Percentiles rank a stretch among this genome's conserved stretches.
Conservation (phyloP, 2,888 invertebrate genomes). For the Pemphredon lugubris region DNA sequence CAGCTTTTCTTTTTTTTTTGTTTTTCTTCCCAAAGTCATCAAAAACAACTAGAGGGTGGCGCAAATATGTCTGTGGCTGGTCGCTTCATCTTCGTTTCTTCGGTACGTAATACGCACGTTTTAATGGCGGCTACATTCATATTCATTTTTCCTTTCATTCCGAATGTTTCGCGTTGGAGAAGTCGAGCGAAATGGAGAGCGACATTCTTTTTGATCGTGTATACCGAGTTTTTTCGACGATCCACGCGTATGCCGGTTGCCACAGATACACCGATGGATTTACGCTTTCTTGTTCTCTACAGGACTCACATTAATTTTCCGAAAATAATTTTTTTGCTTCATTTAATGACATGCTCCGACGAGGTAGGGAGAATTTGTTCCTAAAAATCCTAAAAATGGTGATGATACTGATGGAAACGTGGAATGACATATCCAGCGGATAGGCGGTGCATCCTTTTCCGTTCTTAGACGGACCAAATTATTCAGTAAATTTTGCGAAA, state of each 20-base stretch:
- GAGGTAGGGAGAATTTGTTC: not conserved
- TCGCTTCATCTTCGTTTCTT: conserved; percentile 1
- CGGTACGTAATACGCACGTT: conserved; percentile 37
- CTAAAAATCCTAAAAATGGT: not conserved
- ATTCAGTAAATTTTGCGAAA: no score
- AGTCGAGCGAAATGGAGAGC: not conserved
- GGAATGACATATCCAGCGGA: not conserved
- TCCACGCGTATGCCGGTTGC: not conserved
- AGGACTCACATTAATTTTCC: conserved; percentile 23
- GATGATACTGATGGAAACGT: no score
- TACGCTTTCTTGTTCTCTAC: not conserved
- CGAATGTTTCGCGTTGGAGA: conserved; percentile 25
- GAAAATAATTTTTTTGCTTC: conserved; percentile 6
- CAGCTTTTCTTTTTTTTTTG: not conserved
- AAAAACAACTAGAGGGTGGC: conserved; percentile 23
- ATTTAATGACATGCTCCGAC: not conserved
- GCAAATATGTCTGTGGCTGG: conserved; percentile 20
- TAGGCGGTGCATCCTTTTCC: not conserved
- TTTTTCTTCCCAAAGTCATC: conserved; percentile 10
- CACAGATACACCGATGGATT: conserved; percentile 5
- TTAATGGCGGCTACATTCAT: conserved; percentile 51
- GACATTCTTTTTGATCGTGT: conserved; percentile 25
- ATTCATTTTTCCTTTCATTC: conserved; percentile 44
- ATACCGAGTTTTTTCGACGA: not conserved
- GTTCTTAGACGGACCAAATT: no score